phyloP scores from a whole-genome alignment of 2,113 vertebrate species.

The Manacus vitellinus region DNA sequence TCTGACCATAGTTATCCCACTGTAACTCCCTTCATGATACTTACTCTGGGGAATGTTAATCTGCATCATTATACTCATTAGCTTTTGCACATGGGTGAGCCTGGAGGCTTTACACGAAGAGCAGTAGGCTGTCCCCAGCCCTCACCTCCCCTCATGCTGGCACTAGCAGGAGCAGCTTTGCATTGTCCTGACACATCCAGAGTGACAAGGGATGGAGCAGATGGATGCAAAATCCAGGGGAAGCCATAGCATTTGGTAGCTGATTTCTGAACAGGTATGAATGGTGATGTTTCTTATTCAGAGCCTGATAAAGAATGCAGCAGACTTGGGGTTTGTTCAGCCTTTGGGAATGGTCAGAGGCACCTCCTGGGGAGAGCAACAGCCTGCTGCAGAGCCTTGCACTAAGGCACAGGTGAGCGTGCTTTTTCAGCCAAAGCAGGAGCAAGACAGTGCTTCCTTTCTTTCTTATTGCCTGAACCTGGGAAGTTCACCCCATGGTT shows the following conservation, averaged over 20 bases:
- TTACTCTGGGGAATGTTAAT: slow-evolving; percentile 24
- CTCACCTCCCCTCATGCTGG: not conserved
- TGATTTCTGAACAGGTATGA: not conserved
- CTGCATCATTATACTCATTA: slow-evolving; percentile 21
- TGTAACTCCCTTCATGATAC: not conserved
- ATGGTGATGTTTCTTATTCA: not conserved
- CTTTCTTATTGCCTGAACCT: not conserved
- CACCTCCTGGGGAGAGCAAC: not conserved
- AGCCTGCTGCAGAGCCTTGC: not conserved
- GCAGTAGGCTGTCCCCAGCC: not conserved
- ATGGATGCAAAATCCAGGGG: not conserved
- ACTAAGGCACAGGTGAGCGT: not conserved
- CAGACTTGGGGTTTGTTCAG: not conserved
- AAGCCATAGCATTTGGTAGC: not conserved
- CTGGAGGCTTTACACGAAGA: not conserved
- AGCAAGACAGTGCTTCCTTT: not conserved
- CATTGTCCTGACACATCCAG: not conserved
- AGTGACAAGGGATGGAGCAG: not conserved
- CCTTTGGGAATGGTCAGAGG: not conserved
- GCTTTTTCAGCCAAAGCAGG: not conserved
- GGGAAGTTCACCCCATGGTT: not conserved
- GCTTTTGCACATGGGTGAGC: not conserved
- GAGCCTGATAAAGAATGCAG: not conserved
- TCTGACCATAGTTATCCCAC: not conserved
- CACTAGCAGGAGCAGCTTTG: not conserved